These are phyloP conservation scores for Gephyroberyx darwinii DNA, from an alignment of 2,797 vertebrate genomes.

Conservation along the genomic window DNA sequence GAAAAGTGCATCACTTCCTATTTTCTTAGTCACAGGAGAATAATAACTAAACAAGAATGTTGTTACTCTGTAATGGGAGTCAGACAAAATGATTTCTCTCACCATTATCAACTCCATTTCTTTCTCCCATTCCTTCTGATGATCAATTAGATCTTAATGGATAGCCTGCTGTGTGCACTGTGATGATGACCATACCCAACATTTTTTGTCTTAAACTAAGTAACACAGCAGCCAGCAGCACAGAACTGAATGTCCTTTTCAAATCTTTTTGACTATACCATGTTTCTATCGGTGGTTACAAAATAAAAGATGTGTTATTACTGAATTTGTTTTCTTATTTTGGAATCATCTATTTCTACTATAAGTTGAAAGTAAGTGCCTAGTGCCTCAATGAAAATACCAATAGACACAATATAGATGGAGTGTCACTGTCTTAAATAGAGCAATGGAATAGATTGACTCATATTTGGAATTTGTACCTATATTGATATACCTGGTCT, in stretches of 20 bases:
- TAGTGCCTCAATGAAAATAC: slow-evolving; percentile 47
- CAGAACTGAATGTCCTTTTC: slow-evolving; percentile 47
- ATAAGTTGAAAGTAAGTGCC: slow-evolving; percentile 44
- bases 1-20: slow-evolving; percentile 67
- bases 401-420: slow-evolving; percentile 28
- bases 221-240: slow-evolving; percentile 58
- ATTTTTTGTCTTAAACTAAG: slow-evolving; percentile 70
- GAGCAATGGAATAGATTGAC: neutral
- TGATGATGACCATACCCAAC: slow-evolving; percentile 74
- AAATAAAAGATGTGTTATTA: slow-evolving; percentile 49
- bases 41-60: slow-evolving; percentile 85
- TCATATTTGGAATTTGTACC: neutral
- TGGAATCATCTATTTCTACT: slow-evolving; percentile 41
- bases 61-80: slow-evolving; percentile 82
- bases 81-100: slow-evolving; percentile 81
- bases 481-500: neutral
- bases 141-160: slow-evolving; percentile 85
- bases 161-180: slow-evolving; percentile 80
- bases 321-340: slow-evolving; percentile 54
- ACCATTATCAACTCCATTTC: slow-evolving; percentile 84
- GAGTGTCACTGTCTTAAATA: neutral
- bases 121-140: slow-evolving; percentile 81
- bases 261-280: slow-evolving; percentile 27
- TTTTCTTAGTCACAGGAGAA: slow-evolving; percentile 83
- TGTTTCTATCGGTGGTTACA: slow-evolving; percentile 68